Conservation (phyloP, 2,797 vertebrate genomes). For the Gymnothorax javanicus region DNA sequence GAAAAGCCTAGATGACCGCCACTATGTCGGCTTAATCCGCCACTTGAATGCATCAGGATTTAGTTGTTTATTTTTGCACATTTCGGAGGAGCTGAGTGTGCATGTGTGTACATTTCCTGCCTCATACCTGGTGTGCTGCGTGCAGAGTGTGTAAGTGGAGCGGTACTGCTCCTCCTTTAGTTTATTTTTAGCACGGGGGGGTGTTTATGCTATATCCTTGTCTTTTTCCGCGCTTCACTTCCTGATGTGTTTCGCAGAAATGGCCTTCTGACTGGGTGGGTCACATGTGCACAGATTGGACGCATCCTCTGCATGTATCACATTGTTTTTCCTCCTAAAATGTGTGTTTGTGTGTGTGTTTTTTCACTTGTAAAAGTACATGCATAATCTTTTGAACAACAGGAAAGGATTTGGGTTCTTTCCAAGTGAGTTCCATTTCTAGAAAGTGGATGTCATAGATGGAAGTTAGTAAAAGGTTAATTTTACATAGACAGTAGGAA, state of each 20-base stretch:
- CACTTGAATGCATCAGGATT: not conserved
- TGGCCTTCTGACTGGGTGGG: constrained; percentile 2
- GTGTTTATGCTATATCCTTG: not conserved
- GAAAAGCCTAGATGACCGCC: no score
- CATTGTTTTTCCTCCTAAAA: not conserved
- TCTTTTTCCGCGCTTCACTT: not conserved
- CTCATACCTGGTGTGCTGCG: not conserved
- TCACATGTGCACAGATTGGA: constrained; percentile 7
- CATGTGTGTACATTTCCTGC: not conserved
- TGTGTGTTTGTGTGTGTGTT: no score
- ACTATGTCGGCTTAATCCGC: not conserved
- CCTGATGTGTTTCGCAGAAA: constrained; percentile 3
- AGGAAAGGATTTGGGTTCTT: no score
- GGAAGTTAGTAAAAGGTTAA: no score
- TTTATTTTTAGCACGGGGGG: not conserved
- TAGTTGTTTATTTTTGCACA: not conserved
- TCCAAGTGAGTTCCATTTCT: no score
- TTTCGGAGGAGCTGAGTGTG: not conserved
- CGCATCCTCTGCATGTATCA: not conserved
- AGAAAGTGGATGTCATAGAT: no score
- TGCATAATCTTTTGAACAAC: no score
- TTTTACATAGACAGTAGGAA: no score
- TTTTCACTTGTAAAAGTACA: no score
- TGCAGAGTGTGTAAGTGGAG: not conserved
- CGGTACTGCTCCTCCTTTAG: not conserved